phyloP scores from a whole-genome alignment of 1,140 invertebrate species.

The Prorops nasuta region DNA sequence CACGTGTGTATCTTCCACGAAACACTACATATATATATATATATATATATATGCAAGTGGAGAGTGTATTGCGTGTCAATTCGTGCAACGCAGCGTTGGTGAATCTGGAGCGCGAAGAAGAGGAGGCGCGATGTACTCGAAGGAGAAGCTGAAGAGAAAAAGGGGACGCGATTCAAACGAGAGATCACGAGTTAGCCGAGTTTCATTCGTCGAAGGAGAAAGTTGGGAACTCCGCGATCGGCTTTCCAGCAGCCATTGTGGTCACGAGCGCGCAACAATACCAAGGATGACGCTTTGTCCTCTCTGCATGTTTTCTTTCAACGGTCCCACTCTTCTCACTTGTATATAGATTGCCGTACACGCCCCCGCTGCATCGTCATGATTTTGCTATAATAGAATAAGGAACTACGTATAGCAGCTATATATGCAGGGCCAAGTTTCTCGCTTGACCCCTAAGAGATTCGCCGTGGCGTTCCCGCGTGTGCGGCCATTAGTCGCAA shows the following conservation, averaged over 20 bases:
- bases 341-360: constrained; percentile 7
- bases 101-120: background rate
- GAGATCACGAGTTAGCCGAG: constrained; percentile 47
- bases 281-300: constrained; percentile 15
- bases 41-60: too few species aligned
- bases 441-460: constrained; percentile 2
- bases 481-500: constrained; percentile 40
- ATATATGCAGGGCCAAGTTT: too few species aligned
- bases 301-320: constrained; percentile 14
- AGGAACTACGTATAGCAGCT: too few species aligned
- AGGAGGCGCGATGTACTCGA: constrained; percentile 9
- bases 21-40: too few species aligned
- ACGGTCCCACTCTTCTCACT: background rate
- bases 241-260: constrained; percentile 31
- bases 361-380: constrained; percentile 13
- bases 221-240: constrained; percentile 33
- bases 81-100: too few species aligned
- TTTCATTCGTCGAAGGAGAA: constrained; percentile 30
- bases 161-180: constrained; percentile 33
- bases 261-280: constrained; percentile 36
- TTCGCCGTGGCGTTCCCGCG: background rate
- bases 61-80: too few species aligned
- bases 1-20: too few species aligned
- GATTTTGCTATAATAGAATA: too few species aligned
- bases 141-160: constrained; percentile 5